Conservation (phyloP, 2,888 invertebrate species). For the Ptychoptera albimana region DNA sequence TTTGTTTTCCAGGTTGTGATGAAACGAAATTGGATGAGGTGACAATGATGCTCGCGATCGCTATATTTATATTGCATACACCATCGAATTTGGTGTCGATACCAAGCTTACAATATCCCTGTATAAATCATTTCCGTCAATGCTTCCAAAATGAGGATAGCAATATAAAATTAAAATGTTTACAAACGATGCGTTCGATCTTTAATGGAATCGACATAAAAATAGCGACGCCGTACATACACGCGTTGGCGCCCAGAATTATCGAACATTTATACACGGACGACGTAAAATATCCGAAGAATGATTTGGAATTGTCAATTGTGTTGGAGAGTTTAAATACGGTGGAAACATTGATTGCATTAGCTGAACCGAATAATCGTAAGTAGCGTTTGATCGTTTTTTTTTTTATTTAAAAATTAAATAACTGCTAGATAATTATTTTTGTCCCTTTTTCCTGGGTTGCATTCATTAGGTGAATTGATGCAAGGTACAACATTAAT, state of each 20-base stretch:
- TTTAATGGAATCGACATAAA: conserved; percentile 53
- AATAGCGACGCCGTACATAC: conserved; percentile 65
- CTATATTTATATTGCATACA: conserved; percentile 73
- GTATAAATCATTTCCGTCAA: conserved; percentile 81
- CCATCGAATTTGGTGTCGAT: conserved; percentile 59
- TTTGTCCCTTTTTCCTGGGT: conserved; percentile 11
- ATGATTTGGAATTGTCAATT: conserved; percentile 52
- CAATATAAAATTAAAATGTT: conserved; percentile 56
- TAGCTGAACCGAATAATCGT: conserved; percentile 64
- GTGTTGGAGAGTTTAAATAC: conserved; percentile 56
- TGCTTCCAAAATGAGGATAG: conserved; percentile 53
- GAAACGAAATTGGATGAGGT: conserved; percentile 69
- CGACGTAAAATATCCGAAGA: conserved; percentile 39
- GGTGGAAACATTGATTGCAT: conserved; percentile 55
- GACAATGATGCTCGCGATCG: conserved; percentile 75
- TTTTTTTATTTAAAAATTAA: background rate
- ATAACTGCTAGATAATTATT: background rate
- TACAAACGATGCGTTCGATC: conserved; percentile 61
- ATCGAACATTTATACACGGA: conserved; percentile 58
- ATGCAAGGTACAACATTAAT: conserved; percentile 37
- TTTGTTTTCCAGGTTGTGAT: conserved; percentile 25
- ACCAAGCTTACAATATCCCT: conserved; percentile 75
- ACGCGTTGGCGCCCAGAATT: conserved; percentile 61
- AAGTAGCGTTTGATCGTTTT: conserved; percentile 29
- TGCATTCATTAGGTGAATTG: conserved; percentile 34